A percentile compares a stretch with the other conserved stretches of the same genome.
Conservation (phyloP, 2,797 vertebrate species). For the Labeo calbasu region DNA sequence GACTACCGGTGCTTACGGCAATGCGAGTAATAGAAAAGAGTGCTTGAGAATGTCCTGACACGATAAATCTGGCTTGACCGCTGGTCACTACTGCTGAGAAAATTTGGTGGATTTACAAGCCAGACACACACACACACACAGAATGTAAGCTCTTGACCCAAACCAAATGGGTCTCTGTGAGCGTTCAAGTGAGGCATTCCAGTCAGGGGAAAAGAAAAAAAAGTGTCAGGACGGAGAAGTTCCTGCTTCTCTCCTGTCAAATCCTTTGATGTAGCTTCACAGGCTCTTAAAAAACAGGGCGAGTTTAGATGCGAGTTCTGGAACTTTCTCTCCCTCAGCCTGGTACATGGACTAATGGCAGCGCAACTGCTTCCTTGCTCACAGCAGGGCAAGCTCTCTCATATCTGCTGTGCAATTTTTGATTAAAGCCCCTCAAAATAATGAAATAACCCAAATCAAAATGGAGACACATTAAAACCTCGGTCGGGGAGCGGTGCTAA, state of each 20-base stretch:
- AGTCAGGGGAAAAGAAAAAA: slow-evolving; percentile 3
- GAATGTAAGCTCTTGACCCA: slow-evolving; percentile 34
- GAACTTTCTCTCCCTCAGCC: slow-evolving; percentile 23
- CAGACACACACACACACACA: slow-evolving; percentile 22
- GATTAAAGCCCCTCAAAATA: slow-evolving; percentile 49
- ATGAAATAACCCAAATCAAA: slow-evolving; percentile 30
- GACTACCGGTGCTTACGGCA: slow-evolving; percentile 15
- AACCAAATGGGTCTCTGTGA: slow-evolving; percentile 31
- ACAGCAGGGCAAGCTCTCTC: slow-evolving; percentile 42
- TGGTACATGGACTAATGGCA: not conserved
- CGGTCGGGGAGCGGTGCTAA: slow-evolving; percentile 53
- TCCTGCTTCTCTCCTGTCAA: slow-evolving; percentile 26
- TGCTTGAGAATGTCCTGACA: slow-evolving; percentile 31
- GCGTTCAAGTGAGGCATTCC: slow-evolving; percentile 41
- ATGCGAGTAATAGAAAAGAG: slow-evolving; percentile 36
- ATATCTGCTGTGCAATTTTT: slow-evolving; percentile 29
- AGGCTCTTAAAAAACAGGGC: slow-evolving; percentile 28
- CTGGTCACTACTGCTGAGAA: slow-evolving; percentile 23
- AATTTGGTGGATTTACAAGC: slow-evolving; percentile 43
- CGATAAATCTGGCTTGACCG: slow-evolving; percentile 47
- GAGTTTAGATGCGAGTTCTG: slow-evolving; percentile 33
- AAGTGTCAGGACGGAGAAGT: slow-evolving; percentile 21
- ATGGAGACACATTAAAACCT: slow-evolving; percentile 47
- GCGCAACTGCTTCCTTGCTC: slow-evolving; percentile 2
- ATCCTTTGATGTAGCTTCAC: slow-evolving; percentile 41